phyloP scores from a whole-genome alignment of 2,888 invertebrate species.

The Seira ritae region DNA sequence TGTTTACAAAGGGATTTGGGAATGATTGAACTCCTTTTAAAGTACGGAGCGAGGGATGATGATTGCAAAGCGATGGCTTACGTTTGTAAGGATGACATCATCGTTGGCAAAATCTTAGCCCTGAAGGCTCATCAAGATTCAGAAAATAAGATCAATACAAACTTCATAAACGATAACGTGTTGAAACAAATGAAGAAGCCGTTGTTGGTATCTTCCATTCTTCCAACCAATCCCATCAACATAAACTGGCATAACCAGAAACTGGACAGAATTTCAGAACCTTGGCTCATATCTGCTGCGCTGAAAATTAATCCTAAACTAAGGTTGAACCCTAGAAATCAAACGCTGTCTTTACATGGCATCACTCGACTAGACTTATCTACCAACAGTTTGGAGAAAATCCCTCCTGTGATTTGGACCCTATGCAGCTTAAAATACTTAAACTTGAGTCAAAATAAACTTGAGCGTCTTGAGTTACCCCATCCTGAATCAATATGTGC shows the following conservation, averaged over 20 bases:
- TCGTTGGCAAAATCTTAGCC: conserved; percentile 88
- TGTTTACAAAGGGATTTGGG: conserved; percentile 82
- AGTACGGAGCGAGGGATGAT: conserved; percentile 91
- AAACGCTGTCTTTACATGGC: conserved; percentile 87
- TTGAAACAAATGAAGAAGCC: conserved; percentile 69
- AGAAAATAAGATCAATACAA: conserved; percentile 91
- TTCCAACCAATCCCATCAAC: conserved; percentile 74
- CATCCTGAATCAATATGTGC: conserved; percentile 77
- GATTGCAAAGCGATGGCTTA: conserved; percentile 89
- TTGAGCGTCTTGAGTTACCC: conserved; percentile 82
- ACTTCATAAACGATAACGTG: conserved; percentile 66
- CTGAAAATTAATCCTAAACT: conserved; percentile 90
- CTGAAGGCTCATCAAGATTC: conserved; percentile 91
- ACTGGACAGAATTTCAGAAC: conserved; percentile 82
- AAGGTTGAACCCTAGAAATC: conserved; percentile 82
- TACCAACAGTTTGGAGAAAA: conserved; percentile 86
- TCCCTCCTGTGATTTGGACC: conserved; percentile 90
- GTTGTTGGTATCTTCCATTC: conserved; percentile 66
- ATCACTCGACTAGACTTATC: conserved; percentile 96
- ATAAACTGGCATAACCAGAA: conserved; percentile 94
- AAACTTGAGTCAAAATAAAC: conserved; percentile 92
- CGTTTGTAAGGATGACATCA: conserved; percentile 83
- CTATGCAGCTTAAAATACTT: conserved; percentile 88
- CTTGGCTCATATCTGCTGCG: conserved; percentile 91
- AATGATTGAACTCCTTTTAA: conserved; percentile 86